Percentiles rank a stretch among this genome's conserved stretches.
phyloP scores from a whole-genome alignment of 2,113 vertebrate species.

The Notarius lentiginosus region DNA sequence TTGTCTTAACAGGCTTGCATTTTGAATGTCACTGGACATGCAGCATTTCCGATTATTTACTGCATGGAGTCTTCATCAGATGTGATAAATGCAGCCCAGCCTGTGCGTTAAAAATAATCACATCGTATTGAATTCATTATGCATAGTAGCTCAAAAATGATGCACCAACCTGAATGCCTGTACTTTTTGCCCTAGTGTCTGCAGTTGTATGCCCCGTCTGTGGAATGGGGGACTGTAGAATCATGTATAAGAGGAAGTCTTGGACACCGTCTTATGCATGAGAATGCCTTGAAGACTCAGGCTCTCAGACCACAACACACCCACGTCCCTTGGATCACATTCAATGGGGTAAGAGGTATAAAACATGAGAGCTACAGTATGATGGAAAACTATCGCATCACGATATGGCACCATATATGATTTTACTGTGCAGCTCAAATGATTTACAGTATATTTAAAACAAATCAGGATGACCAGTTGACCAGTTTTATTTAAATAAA shows the following conservation, averaged over 20 bases:
- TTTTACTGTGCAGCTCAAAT: neutral
- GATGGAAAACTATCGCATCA: neutral
- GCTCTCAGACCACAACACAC: slow-evolving; percentile 75
- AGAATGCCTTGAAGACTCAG: slow-evolving; percentile 73
- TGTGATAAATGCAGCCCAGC: slow-evolving; percentile 67
- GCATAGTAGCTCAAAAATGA: no score
- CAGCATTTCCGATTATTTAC: slow-evolving; percentile 70
- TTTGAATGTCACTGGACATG: slow-evolving; percentile 62
- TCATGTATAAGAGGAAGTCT: slow-evolving; percentile 70
- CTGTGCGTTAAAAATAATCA: slow-evolving; percentile 65
- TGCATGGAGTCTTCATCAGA: slow-evolving; percentile 80
- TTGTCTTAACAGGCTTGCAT: slow-evolving; percentile 75
- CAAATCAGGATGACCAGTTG: neutral
- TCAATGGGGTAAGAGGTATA: slow-evolving; percentile 77
- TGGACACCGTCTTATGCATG: slow-evolving; percentile 77
- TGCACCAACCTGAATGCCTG: neutral
- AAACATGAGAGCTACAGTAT: neutral
- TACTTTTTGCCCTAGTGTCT: slow-evolving; percentile 75
- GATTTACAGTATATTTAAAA: neutral
- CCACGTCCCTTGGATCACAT: slow-evolving; percentile 84
- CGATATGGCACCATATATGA: neutral
- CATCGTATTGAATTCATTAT: neutral
- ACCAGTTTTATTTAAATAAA: neutral
- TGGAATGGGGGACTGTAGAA: slow-evolving; percentile 62
- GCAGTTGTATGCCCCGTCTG: slow-evolving; percentile 67